Evolutionary conservation across 35 echinoderm and acorn worm genomes (phyloP), one percentile per base, ranked within the genome.

Genomic region (Apostichopus japonicus): DNA sequence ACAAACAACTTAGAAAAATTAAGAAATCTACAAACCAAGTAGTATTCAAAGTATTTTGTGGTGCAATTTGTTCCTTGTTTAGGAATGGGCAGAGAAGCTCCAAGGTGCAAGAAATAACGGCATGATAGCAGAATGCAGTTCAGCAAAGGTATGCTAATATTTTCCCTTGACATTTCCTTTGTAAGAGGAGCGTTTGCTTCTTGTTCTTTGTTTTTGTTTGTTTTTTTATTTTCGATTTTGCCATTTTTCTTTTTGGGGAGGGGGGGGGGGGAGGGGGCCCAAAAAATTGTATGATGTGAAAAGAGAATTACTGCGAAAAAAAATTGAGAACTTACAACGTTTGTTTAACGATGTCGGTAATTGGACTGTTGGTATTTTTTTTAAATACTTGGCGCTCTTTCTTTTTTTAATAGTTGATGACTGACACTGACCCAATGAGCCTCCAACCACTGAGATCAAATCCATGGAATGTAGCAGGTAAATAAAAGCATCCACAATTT

Each of bases 1-100:
- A 0, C 33, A 0, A 44, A 44, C 33, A 44, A 44, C 33, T 44
- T 44, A 44, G 33, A 44, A 44, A 44, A 44, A 44, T 44, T 44
- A 3, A 44, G 33, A 44, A 4, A 44, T 44, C 33, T 3, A 44
- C 33, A 44, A 44, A 44, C 33, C 33, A 44, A 44, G 33, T 44
- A 4, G 33, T 44, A 44, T 44, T 44, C 33, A 44, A 44, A 44
- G 33, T 3, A 44, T 44, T 44, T 44, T 44, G 0, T 44, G 2
- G 33, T 44, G 33, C 33, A 44, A 44, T 44, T 44, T 88, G 5
- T 52, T 70, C 1, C 84, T 67, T 10, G 57, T 76, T 1, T 53
- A 96, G 95, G 95, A 96, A 19, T 96, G 95, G 95, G 59, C 87
- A 17, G 95, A 96, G 54, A 96, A 94, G 88, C 86, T 96, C 22